Base-by-base conservation (phyloP, 1,140 invertebrate genomes). In the Pseudomyrmex flavicornis region DNA sequence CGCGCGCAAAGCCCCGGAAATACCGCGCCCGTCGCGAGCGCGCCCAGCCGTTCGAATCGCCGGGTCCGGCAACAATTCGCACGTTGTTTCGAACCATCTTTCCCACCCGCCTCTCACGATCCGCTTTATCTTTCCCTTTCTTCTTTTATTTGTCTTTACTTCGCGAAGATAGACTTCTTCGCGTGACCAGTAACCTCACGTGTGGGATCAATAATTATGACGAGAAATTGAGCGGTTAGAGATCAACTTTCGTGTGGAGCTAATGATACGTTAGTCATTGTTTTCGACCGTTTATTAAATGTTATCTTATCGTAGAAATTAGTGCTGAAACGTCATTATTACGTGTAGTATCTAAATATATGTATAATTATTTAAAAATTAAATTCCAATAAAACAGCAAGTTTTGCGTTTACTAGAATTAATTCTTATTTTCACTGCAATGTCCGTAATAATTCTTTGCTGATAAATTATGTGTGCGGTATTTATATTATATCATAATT, bases 21-120 rank as follows among this genome's bases (percentile, higher is more conserved):
- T 93, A 94, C 93, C 93, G 92, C 93, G 91, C 92, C 93, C 92
- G 93, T 93, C 75, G 79, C 73, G 61, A 88, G 89, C 90, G 90
- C 92, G 90, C 90, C 88, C 91, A 91, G 77, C 88, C 87, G 86
- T 93, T 93, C 90, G 92, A 94, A 94, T 93, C 87, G 62, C 58
- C 56, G 20, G 22, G 65, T 48, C 61, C 50, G 82, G 85, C 58
- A 73, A 85, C 85, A 80, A 88, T 88, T 87, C 85, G 56, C 63
- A 72, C 75, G 63, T 87, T 84, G 74, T 87, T 84, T 70, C 85
- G 56, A 50, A n/a, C 13, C 35, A 73, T 84, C 54, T 61, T 50
- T 7, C 22, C 52, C 20, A 59, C 63, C 61, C 58, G 66, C 72
- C 50, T n/a, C 8, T 48, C n/a, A 2, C 12, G 1, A 10, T n/a